These are phyloP conservation scores for Allolobophora icterica DNA, from an alignment of 2,888 invertebrate species.

Conservation along the genomic window DNA sequence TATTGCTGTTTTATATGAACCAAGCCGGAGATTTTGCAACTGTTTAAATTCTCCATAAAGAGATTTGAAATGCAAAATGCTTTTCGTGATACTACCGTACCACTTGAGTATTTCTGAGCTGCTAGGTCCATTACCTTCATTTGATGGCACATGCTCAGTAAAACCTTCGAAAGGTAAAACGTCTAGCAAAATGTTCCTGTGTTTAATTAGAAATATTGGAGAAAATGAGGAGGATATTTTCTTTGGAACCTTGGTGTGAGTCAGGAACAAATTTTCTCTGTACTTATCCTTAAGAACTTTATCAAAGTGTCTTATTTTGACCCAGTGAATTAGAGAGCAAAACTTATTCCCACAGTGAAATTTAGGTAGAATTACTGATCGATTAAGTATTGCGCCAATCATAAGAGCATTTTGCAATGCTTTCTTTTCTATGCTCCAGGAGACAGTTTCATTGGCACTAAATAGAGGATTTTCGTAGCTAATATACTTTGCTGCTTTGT, in stretches of 20 bases:
- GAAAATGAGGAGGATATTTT: neutral
- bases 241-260: neutral
- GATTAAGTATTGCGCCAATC: conserved; percentile 37
- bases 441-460: conserved; percentile 12
- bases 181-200: neutral
- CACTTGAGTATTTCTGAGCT: neutral
- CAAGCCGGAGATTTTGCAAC: neutral
- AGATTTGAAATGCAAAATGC: neutral
- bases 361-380: conserved; percentile 46
- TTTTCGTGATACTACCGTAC: neutral
- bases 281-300: neutral
- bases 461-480: conserved; percentile 35
- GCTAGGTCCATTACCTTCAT: neutral
- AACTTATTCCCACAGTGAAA: conserved; percentile 40
- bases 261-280: neutral
- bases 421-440: neutral
- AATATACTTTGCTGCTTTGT: conserved; percentile 33
- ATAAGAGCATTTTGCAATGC: conserved; percentile 37
- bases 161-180: neutral
- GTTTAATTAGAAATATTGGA: neutral
- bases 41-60: neutral
- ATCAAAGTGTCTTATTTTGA: neutral
- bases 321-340: neutral
- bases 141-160: neutral
- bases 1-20: neutral